Percentiles rank a stretch among this genome's conserved stretches.
Evolutionary conservation across 1,140 invertebrate genomes (phyloP).

Genomic region (Lithobius niger): DNA sequence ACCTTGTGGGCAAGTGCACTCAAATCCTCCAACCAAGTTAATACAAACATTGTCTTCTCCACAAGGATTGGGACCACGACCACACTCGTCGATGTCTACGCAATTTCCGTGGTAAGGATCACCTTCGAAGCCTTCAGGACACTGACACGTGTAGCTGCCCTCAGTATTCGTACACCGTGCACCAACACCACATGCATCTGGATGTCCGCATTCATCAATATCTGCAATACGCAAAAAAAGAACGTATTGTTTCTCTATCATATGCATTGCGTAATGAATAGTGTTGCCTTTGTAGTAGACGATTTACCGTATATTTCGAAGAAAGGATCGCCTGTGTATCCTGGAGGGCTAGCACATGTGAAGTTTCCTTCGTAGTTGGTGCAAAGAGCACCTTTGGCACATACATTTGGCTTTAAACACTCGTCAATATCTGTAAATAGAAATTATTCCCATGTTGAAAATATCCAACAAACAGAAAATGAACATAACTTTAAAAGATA

Average conservation of each 20-base stretch:
- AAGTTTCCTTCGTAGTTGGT: conserved; percentile 55
- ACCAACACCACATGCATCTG: conserved; percentile 55
- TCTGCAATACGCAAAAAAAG: conserved; percentile 36
- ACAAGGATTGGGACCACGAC: conserved; percentile 47
- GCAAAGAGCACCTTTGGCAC: conserved; percentile 56
- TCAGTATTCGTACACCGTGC: conserved; percentile 63
- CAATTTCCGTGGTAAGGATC: conserved; percentile 49
- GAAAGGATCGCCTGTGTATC: conserved; percentile 58
- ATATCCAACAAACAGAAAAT: no score
- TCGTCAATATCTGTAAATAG: conserved; percentile 45
- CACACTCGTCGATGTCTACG: conserved; percentile 73
- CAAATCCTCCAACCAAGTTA: conserved; percentile 77
- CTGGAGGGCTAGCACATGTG: conserved; percentile 57
- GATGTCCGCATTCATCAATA: conserved; percentile 56
- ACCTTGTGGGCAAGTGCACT: conserved; percentile 65
- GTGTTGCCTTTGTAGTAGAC: not conserved
- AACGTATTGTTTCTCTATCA: not conserved
- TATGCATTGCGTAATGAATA: no score
- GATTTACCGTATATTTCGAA: conserved; percentile 51
- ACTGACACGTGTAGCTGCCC: conserved; percentile 65
- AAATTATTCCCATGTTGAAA: no score
- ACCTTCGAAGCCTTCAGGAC: conserved; percentile 61
- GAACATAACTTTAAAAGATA: no score
- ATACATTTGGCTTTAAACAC: conserved; percentile 48
- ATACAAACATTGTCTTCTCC: conserved; percentile 63